Conservation (phyloP, 1,140 invertebrate species). For the Heliconius congener region DNA sequence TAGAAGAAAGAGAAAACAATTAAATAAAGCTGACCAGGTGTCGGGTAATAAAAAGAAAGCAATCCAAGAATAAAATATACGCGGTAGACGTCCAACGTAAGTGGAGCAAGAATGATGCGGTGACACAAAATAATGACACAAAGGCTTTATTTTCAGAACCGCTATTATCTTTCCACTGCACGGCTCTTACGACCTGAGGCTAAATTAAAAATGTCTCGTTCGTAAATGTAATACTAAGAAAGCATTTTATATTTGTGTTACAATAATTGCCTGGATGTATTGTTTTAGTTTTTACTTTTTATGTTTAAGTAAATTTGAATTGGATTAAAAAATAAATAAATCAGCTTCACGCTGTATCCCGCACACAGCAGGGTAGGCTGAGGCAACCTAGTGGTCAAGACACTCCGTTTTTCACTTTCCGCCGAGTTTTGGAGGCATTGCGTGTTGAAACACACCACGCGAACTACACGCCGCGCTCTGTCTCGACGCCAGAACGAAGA, state of each 20-base stretch:
- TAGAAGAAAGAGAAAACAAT: neutral
- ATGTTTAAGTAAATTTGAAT: neutral
- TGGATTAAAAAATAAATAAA: no score
- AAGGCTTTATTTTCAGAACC: conserved; percentile 24
- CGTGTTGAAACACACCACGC: no score
- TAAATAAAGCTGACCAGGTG: neutral
- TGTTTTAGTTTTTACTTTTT: neutral
- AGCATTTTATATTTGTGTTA: conserved; percentile 8
- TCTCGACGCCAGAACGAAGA: no score
- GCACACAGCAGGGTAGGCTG: no score
- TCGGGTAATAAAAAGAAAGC: neutral
- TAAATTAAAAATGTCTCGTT: conserved; percentile 26
- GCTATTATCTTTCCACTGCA: conserved; percentile 22
- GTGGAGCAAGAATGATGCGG: conserved; percentile 15
- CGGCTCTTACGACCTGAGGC: conserved; percentile 19
- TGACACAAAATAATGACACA: conserved; percentile 20
- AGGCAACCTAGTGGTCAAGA: no score
- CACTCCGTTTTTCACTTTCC: no score
- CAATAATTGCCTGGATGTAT: neutral
- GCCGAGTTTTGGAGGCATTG: no score
- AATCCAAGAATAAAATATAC: conserved; percentile 7
- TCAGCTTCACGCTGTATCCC: no score
- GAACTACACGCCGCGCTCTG: no score
- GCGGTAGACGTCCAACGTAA: conserved; percentile 9
- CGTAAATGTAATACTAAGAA: conserved; percentile 21